Evolutionary conservation across 2,113 vertebrate species (phyloP), one percentile per base, ranked within the genome.

Genomic region (Sigmodon hispidus): DNA sequence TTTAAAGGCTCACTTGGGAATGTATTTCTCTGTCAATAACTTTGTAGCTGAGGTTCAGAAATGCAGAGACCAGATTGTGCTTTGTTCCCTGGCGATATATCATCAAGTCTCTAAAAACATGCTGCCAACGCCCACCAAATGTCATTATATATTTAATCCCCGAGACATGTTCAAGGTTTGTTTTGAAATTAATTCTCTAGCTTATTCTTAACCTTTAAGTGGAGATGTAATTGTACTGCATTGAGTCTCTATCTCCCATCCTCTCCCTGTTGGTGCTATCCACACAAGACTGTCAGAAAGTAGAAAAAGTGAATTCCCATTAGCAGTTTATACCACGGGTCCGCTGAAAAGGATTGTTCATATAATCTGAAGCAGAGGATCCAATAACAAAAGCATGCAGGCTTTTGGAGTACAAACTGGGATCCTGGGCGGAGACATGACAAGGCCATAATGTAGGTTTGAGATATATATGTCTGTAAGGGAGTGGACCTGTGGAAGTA

Each of bases 101-200:
- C 87, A 95, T 40, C 94, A 94, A 31, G 77, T 97, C 57, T 95
- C 94, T 85, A 96, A 95, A 80, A 94, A 34, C 34, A 90, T 98
- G 97, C 83, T 97, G 43, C 97, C 98, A 24, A 98, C 97, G 0
- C 98, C 98, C 12, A 80, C 96, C 5, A 98, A 98, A 79, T 98
- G 98, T 29, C 98, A 98, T 75, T 98, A 98, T 40, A 94, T 97
- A 2, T 98, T 98, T 75, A 98, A 98, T 92, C 95, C 97, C 3
- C 73, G 97, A 83, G 98, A 98, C 96, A 48, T 98, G 36, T 98
- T 98, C 84, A 98, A 98, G 98, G 98, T 97, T 34, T 11, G 96
- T 43, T 76, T 92, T 69, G 0, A 91, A 85, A 29, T 31, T 15
- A n/a, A 81, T 70, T 80, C 52, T 21, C 31, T 73, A 5, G 36